These are phyloP conservation scores for Hipposideros larvatus DNA, from an alignment of 2,797 vertebrate species.

Conservation along the genomic window DNA sequence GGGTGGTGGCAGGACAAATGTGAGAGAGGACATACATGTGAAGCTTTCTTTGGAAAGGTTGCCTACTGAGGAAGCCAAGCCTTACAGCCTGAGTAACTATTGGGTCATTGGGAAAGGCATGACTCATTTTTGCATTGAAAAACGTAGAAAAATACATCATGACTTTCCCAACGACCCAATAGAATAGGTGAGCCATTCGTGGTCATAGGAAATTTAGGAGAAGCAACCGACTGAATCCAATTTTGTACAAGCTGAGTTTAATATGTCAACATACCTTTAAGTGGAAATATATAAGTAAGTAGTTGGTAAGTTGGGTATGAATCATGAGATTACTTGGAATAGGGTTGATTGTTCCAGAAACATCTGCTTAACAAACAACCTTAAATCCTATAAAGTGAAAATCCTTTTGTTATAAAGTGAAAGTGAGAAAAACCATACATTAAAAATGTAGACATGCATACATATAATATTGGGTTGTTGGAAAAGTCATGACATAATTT, in stretches of 20 bases:
- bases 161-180: too few species aligned
- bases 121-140: too few species aligned
- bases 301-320: not conserved
- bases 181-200: not conserved
- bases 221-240: not conserved
- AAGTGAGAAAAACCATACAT: not conserved
- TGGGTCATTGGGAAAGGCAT: too few species aligned
- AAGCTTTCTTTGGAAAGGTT: not conserved
- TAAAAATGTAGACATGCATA: not conserved
- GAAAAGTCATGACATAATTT: too few species aligned
- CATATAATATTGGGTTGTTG: too few species aligned
- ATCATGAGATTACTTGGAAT: not conserved
- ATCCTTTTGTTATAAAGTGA: not conserved
- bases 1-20: not conserved
- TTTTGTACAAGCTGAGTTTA: not conserved
- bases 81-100: too few species aligned
- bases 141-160: too few species aligned
- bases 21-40: not conserved
- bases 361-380: not conserved
- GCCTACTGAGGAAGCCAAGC: not conserved
- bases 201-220: slow-evolving; percentile 9
- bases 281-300: not conserved
- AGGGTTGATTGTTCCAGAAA: not conserved
- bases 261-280: not conserved
- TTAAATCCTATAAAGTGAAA: not conserved